Evolutionary conservation across 2,797 vertebrate genomes (phyloP).

Genomic region (Cyprinodon diabolis): DNA sequence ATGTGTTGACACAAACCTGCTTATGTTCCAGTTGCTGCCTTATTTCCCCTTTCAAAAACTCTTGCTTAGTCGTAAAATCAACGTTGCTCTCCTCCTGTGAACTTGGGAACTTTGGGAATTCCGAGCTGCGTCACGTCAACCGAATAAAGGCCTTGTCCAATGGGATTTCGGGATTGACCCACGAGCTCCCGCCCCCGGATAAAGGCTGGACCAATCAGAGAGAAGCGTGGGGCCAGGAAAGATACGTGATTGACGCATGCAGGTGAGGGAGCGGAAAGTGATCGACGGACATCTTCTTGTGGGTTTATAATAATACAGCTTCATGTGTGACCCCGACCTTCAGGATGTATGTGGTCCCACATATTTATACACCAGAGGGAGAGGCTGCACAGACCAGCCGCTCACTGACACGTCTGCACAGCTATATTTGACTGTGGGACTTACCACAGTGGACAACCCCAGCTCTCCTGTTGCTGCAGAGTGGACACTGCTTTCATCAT

Average conservation of each 20-base stretch:
- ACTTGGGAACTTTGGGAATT: constrained; percentile 83
- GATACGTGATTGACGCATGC: constrained; percentile 75
- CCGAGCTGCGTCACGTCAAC: constrained; percentile 73
- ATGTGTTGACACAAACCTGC: constrained; percentile 51
- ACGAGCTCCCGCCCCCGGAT: constrained; percentile 46
- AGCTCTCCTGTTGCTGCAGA: constrained; percentile 47
- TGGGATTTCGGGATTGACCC: constrained; percentile 40
- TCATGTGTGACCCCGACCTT: constrained; percentile 48
- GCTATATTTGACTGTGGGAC: constrained; percentile 78
- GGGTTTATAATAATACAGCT: constrained; percentile 53
- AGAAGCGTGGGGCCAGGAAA: constrained; percentile 51
- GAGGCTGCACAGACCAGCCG: constrained; percentile 63
- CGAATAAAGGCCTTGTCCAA: constrained; percentile 55
- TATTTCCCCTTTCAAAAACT: constrained; percentile 25
- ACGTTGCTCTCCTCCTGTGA: constrained; percentile 59
- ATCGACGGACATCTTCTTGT: constrained; percentile 33
- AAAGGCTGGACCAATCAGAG: constrained; percentile 60
- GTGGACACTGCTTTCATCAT: constrained; percentile 61
- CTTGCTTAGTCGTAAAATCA: constrained; percentile 23
- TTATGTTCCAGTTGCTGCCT: constrained; percentile 34
- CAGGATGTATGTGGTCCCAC: constrained; percentile 29
- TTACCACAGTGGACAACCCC: constrained; percentile 72
- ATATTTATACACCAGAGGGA: constrained; percentile 57
- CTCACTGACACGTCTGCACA: constrained; percentile 78
- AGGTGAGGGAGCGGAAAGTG: constrained; percentile 75